Evolutionary conservation across 2,797 vertebrate genomes (phyloP).

Genomic region (Ctenopoma multispine): DNA sequence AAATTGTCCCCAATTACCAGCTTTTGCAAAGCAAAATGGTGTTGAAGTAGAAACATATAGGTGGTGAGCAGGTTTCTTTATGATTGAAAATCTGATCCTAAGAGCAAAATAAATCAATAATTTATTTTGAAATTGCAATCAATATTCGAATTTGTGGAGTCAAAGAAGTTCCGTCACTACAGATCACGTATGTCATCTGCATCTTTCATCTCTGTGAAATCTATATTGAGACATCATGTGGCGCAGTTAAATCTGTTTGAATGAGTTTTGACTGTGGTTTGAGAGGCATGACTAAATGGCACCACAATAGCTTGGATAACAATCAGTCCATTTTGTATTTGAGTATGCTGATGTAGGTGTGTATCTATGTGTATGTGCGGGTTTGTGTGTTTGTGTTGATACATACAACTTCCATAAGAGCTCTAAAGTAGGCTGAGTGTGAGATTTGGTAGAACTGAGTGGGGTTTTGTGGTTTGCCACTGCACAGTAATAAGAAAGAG

Average conservation of each 20-base stretch:
- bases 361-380: constrained; percentile 23
- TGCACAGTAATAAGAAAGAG: constrained; percentile 61
- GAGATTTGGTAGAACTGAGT: constrained; percentile 65
- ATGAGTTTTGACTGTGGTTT: constrained; percentile 61
- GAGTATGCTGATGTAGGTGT: constrained; percentile 22
- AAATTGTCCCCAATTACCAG: constrained; percentile 41
- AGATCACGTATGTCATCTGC: constrained; percentile 17
- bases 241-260: constrained; percentile 25
- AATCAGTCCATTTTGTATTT: constrained; percentile 44
- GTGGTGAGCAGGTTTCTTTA: constrained; percentile 10
- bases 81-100: constrained; percentile 23
- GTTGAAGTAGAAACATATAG: constrained; percentile 37
- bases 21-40: constrained; percentile 51
- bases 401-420: constrained; percentile 38
- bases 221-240: constrained; percentile 26
- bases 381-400: constrained; percentile 51
- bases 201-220: constrained; percentile 39
- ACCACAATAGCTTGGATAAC: constrained; percentile 54
- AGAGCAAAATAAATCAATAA: constrained; percentile 7
- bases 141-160: constrained; percentile 18
- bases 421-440: constrained; percentile 62
- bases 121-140: constrained; percentile 27
- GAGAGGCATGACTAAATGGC: constrained; percentile 51
- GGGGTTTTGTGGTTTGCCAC: constrained; percentile 64
- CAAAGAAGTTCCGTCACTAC: constrained; percentile 3